Evolutionary conservation across 2,797 vertebrate species (phyloP).

Genomic region (Poeciliopsis infans): DNA sequence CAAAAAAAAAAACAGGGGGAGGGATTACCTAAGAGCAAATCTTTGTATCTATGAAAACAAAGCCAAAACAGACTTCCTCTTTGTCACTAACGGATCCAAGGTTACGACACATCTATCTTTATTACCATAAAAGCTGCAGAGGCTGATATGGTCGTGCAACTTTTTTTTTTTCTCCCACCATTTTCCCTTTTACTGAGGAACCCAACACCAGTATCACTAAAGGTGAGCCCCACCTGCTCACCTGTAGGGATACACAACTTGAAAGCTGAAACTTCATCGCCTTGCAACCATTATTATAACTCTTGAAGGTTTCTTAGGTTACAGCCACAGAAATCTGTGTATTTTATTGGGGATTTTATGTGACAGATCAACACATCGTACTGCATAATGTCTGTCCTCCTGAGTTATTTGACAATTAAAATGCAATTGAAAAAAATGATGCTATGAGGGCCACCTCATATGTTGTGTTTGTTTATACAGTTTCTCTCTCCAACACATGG

Average conservation of each 20-base stretch:
- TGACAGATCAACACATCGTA: neutral
- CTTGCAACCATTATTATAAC: neutral
- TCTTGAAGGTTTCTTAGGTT: neutral
- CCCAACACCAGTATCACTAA: neutral
- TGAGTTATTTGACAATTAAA: neutral
- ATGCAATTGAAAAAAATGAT: neutral
- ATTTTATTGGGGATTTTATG: neutral
- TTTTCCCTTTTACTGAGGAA: neutral
- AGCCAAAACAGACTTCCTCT: neutral
- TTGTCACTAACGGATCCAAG: neutral
- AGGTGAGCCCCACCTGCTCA: neutral
- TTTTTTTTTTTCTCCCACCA: neutral
- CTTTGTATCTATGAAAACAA: neutral
- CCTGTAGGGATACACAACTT: neutral
- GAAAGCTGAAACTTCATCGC: neutral
- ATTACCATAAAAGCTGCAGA: neutral
- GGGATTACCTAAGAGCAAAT: neutral
- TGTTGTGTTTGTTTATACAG: neutral
- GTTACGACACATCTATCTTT: neutral
- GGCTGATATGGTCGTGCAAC: neutral
- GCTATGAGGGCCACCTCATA: neutral
- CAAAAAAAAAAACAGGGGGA: too few relatives aligned
- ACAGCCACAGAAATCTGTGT: neutral
- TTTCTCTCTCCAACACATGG: neutral
- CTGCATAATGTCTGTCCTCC: neutral